phyloP scores from a whole-genome alignment of 2,797 vertebrate genomes.

The Avahi laniger region DNA sequence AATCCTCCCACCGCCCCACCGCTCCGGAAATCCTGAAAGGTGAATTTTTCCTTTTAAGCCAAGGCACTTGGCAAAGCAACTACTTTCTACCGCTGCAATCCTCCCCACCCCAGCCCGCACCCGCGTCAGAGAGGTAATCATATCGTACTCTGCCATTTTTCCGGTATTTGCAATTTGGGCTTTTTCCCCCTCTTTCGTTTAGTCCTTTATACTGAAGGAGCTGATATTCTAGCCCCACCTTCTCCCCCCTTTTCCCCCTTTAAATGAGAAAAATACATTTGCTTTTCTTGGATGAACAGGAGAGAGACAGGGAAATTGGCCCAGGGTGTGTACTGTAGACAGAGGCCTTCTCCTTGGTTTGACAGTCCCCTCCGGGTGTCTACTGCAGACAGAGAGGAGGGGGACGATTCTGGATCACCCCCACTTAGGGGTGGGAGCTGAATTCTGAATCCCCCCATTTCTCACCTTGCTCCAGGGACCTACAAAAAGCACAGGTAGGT shows the following conservation, averaged over 20 bases:
- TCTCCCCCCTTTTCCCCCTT: not conserved
- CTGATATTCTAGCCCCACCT: not conserved
- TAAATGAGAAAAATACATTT: not conserved
- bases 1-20: not conserved
- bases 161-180: not conserved
- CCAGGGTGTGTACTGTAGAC: not conserved
- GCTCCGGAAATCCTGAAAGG: not conserved
- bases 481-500: not conserved
- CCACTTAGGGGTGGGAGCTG: not conserved
- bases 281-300: not conserved
- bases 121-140: not conserved
- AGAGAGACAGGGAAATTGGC: not conserved
- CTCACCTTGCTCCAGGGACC: not conserved
- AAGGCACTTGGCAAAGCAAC: not conserved
- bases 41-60: not conserved
- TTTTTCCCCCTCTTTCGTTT: not conserved
- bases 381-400: not conserved
- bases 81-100: not conserved
- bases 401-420: too few relatives aligned
- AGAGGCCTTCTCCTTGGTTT: not conserved
- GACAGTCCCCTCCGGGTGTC: not conserved
- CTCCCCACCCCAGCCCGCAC: not conserved
- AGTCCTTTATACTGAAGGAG: not conserved
- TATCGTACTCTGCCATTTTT: not conserved
- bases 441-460: not conserved